These are phyloP conservation scores for Brenthis hecate DNA, from an alignment of 2,888 invertebrate species.

Conservation along the genomic window DNA sequence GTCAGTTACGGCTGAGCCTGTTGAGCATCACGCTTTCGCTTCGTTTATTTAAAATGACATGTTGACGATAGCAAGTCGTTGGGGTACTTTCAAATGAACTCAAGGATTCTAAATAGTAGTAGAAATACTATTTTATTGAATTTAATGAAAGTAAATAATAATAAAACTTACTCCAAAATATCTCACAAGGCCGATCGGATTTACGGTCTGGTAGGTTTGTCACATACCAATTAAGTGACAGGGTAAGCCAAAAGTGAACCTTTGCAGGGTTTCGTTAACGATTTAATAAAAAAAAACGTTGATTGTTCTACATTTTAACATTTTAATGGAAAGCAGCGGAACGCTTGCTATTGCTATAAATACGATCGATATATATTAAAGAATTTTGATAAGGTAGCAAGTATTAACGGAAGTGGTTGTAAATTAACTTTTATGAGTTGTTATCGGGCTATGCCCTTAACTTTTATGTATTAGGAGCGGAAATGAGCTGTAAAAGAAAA, in stretches of 20 bases:
- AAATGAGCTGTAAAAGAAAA: slow-evolving; percentile 2
- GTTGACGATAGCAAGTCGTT: slow-evolving; percentile 14
- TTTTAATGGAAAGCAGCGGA: background rate
- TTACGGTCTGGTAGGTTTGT: too few relatives aligned
- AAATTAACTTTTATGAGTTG: slow-evolving; percentile 21
- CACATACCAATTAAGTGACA: too few relatives aligned
- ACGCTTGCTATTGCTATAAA: slow-evolving; percentile 6
- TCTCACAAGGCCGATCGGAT: too few relatives aligned
- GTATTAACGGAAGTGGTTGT: slow-evolving; percentile 7
- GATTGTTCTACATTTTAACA: too few relatives aligned
- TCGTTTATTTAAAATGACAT: slow-evolving; percentile 16
- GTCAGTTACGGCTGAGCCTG: slow-evolving; percentile 14
- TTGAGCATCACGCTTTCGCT: slow-evolving; percentile 13
- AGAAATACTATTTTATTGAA: too few relatives aligned
- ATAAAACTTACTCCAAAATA: too few relatives aligned
- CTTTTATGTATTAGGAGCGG: slow-evolving; percentile 21
- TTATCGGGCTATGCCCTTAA: slow-evolving; percentile 18
- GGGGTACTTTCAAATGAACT: background rate
- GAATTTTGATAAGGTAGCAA: slow-evolving; percentile 1
- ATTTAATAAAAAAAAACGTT: too few relatives aligned
- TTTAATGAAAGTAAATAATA: too few relatives aligned
- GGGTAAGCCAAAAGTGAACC: too few relatives aligned
- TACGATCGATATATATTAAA: slow-evolving; percentile 8
- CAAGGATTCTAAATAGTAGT: background rate
- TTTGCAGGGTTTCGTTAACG: too few relatives aligned